Evolutionary conservation across 1,140 invertebrate genomes (phyloP).

Genomic region (Drosophila neocordata): DNA sequence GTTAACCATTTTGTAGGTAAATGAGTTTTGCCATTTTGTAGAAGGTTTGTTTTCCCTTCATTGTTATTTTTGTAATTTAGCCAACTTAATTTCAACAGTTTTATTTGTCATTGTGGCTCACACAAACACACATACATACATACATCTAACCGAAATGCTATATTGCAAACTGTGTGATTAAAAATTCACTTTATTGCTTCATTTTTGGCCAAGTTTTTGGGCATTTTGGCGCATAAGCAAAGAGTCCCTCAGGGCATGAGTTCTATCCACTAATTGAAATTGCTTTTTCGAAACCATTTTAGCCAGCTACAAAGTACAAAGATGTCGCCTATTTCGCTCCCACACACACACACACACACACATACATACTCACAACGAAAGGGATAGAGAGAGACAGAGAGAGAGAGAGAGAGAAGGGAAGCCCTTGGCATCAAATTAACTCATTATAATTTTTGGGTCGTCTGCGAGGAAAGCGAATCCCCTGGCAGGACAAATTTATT

Average conservation of each 20-base stretch:
- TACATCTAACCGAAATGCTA: conserved; percentile 17
- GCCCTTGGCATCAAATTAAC: conserved; percentile 68
- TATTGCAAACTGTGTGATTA: conserved; percentile 42
- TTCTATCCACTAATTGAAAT: conserved; percentile 68
- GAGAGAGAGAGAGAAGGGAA: not conserved
- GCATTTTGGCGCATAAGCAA: conserved; percentile 4
- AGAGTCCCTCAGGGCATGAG: not conserved
- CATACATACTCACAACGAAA: not conserved
- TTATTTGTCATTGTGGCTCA: conserved; percentile 51
- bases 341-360: not conserved
- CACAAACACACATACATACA: conserved; percentile 51
- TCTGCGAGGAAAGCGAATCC: not conserved
- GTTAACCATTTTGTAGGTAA: conserved; percentile 68
- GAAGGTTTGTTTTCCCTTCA: conserved; percentile 12
- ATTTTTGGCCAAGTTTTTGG: conserved; percentile 46
- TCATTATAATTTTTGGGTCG: conserved; percentile 76
- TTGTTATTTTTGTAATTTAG: conserved; percentile 34
- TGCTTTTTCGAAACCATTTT: conserved; percentile 74
- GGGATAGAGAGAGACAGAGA: not conserved
- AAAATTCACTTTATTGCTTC: conserved; percentile 69
- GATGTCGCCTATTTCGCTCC: conserved; percentile 47
- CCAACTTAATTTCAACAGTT: conserved; percentile 63
- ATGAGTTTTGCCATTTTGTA: conserved; percentile 60
- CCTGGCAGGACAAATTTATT: conserved; percentile 36
- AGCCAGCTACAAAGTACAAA: conserved; percentile 40